phyloP scores from a whole-genome alignment of 2,797 vertebrate genomes.

The Argyrosomus regius region DNA sequence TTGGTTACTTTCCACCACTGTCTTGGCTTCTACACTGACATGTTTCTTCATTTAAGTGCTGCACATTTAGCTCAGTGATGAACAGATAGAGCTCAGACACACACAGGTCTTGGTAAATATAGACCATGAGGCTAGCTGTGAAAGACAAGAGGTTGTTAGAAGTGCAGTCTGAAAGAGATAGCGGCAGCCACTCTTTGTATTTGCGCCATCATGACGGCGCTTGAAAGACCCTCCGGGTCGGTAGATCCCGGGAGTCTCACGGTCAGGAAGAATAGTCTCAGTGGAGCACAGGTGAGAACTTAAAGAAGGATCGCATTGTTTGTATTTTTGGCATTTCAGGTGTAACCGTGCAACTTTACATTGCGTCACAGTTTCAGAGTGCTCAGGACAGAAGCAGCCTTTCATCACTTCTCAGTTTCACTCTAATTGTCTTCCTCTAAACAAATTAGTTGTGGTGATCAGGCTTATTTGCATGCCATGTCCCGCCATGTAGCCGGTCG shows the following conservation, averaged over 20 bases:
- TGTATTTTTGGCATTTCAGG: background rate
- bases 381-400: conserved; percentile 37
- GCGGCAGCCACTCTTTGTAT: conserved; percentile 9
- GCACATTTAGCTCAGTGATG: conserved; percentile 29
- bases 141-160: conserved; percentile 32
- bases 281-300: conserved; percentile 51
- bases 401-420: conserved; percentile 28
- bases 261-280: background rate
- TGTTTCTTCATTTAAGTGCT: background rate
- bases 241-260: background rate
- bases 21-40: background rate
- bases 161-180: background rate
- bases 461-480: conserved; percentile 51
- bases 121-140: conserved; percentile 22
- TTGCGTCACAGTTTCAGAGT: background rate
- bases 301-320: background rate
- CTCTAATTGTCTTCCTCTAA: conserved; percentile 48
- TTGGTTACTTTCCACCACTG: no score
- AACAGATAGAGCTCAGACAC: conserved; percentile 28
- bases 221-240: background rate
- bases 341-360: background rate
- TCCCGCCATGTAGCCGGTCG: background rate
- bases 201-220: conserved; percentile 23
- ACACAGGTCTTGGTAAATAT: conserved; percentile 59
- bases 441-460: conserved; percentile 65